Conservation (phyloP, 2,113 vertebrate species). For the Chinchilla lanigera region DNA sequence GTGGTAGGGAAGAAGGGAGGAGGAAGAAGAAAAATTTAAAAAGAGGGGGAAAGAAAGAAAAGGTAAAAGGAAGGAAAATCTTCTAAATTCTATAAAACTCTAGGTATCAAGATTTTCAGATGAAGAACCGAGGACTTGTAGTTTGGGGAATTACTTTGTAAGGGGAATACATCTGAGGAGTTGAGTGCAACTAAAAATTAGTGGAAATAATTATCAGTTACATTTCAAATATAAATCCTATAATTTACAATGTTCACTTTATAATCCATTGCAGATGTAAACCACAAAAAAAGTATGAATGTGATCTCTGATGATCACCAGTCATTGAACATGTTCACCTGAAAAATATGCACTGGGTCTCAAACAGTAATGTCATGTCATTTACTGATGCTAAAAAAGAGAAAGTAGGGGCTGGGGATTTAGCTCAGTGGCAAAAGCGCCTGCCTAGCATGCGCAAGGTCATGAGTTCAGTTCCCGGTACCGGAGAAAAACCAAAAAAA, state of each 20-base stretch:
- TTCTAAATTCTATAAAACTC: not conserved
- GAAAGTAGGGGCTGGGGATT: too few relatives aligned
- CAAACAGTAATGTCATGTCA: not conserved
- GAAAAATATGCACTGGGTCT: not conserved
- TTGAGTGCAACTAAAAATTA: not conserved
- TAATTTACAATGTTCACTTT: conserved; percentile 14
- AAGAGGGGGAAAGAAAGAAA: not conserved
- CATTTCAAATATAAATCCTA: not conserved
- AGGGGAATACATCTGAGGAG: not conserved
- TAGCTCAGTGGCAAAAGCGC: too few relatives aligned
- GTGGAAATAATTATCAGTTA: not conserved
- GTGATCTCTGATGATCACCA: not conserved
- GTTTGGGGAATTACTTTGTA: not conserved
- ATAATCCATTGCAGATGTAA: not conserved
- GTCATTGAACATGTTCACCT: not conserved
- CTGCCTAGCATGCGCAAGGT: too few relatives aligned
- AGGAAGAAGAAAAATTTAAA: not conserved
- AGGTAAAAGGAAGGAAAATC: not conserved
- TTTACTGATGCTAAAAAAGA: not conserved
- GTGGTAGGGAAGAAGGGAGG: not conserved
- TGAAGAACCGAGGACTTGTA: not conserved
- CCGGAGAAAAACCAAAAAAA: too few relatives aligned
- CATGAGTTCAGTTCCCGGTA: too few relatives aligned
- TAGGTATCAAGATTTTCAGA: not conserved
- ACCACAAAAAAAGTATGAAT: not conserved